phyloP scores from a whole-genome alignment of 1,140 invertebrate genomes.

The Sarcophaga bullata region DNA sequence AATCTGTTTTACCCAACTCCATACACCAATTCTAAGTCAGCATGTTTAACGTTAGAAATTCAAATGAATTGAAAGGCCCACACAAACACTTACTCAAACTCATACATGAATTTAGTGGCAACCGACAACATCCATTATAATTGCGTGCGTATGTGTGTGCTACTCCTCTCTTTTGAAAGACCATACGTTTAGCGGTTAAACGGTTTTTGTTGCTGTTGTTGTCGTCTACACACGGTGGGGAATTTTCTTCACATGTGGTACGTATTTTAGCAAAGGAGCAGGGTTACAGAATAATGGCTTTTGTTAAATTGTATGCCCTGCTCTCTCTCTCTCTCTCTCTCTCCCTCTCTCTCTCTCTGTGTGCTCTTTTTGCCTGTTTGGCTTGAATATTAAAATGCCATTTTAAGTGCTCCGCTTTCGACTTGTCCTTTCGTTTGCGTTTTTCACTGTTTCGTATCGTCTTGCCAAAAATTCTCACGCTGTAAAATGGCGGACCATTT shows the following conservation, averaged over 20 bases:
- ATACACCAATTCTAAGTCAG: no score
- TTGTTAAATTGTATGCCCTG: neutral
- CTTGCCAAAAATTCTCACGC: neutral
- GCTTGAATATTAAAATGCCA: no score
- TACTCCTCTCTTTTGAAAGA: neutral
- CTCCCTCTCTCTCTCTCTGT: no score
- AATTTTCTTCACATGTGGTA: neutral
- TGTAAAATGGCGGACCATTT: no score
- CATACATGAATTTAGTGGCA: no score
- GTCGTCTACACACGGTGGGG: neutral
- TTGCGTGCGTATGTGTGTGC: neutral
- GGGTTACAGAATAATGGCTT: neutral
- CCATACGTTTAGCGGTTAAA: neutral
- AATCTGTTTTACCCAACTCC: no score
- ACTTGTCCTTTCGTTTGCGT: neutral
- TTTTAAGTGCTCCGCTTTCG: no score
- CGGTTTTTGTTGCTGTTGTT: neutral
- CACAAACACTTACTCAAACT: neutral
- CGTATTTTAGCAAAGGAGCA: neutral
- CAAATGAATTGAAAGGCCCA: neutral
- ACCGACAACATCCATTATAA: neutral
- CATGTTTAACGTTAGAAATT: neutral
- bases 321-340: no score
- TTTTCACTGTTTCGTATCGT: neutral
- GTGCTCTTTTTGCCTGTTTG: no score